Base-by-base conservation (phyloP, 2,797 vertebrate genomes). In the Brachymystax lenok region DNA sequence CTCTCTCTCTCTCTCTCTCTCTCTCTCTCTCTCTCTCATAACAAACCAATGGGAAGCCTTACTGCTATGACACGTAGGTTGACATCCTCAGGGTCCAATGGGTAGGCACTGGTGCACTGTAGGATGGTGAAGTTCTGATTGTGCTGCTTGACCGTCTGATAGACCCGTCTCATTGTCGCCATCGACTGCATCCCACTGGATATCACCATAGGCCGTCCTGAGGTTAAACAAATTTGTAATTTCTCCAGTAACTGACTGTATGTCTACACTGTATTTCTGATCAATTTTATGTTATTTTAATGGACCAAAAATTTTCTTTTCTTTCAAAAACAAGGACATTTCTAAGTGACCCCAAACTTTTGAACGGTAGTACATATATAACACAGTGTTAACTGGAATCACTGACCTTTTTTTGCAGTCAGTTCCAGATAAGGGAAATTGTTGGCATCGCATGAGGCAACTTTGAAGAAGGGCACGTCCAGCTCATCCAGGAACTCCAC, bases 181-280 rank as follows among this genome's bases (percentile, higher is more conserved):
- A 99, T 97, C 0, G 96, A 95, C 94, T 99, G 98, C 98, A 99
- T 99, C 71, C 98, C 98, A 0, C 98, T 99, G 83, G 98, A 99
- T 79, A 99, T 97, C 71, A 99, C 96, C 97, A 99, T 99, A 7
- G 98, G 97, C 16, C 97, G 96, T 75, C 97, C 98, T 99, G 71
- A 4, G 52, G 12, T 5, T 21, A 5, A 59, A 19, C 19, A 59
- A 21, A n/a, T 10, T 46, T 13, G 40, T 3, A 12, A 46, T 12
- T 46, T 12, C 40, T 12, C 12, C 40, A 46, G 40, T 12, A 46
- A 46, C 40, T 46, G 2, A 13, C 40, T 46, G 24, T 24, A 24
- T 24, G 28, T 30, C 3, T 30, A 30, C 28, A 30, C 28, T 30
- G 28, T 30, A 30, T 30, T 30, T 30, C 28, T 30, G 28, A 30